Base-by-base conservation (phyloP, 2,797 vertebrate species). In the Liasis olivaceus region DNA sequence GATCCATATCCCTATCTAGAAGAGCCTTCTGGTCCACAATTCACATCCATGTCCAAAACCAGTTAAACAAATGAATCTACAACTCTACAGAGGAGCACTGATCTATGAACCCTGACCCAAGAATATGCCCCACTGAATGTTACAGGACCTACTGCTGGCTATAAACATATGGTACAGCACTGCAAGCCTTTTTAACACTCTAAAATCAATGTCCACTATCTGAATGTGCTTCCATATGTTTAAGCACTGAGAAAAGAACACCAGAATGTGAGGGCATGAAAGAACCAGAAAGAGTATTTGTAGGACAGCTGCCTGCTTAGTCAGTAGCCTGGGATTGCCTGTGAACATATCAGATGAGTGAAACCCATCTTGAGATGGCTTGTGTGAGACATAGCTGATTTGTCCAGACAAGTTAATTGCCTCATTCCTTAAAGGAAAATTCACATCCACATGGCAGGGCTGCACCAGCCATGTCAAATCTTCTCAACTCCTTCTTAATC, bases 401-500 rank as follows among this genome's bases (percentile, higher is more conserved):
- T 94, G 84, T 2, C 26, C 89, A 91, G 87, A 5, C 58, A 64
- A 7, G 0, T 88, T 87, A 87, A 17, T 89, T 22, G 12, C 63
- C 20, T 91, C 62, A 86, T 87, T 56, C 58, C 22, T 0, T 0
- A 2, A 66, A 20, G 36, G 0, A 0, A 91, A 47, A n/a, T 51
- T 60, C 51, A 93, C 28, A 31, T 69, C 4, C 51, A 89, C 42
- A 11, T 51, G 4, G 36, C 72, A 87, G 59, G 85, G 28, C 58
- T 94, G 87, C 4, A 93, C 7, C 0, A 5, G 7, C 2, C 93
- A 14, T 0, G 89, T 36, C 47, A 93, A 81, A 93, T 87, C 36
- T 84, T 95, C 3, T 20, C 36, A 92, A 36, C 3, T 90, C 66
- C 84, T 31, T 59, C 24, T 84, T 95, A 64, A 66, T 54, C 95